Conservation (phyloP, 1,140 invertebrate species). For the Piezodorus guildinii region DNA sequence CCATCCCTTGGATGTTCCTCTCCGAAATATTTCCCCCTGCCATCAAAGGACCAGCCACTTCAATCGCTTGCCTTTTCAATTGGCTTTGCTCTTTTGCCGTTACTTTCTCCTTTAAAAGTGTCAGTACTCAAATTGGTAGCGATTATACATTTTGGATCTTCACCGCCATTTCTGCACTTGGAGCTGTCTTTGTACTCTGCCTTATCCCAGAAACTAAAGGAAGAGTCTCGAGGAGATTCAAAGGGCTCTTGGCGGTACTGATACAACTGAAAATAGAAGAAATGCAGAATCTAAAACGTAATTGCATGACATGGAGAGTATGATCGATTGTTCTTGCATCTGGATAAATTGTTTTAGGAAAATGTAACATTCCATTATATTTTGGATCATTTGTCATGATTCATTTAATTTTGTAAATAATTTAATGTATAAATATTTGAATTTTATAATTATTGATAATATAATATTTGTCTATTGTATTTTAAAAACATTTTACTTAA, state of each 20-base stretch:
- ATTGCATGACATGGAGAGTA: too few species aligned
- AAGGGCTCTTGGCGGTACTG: slow-evolving; percentile 37
- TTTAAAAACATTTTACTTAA: too few species aligned
- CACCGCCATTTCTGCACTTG: slow-evolving; percentile 52
- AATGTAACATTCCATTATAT: too few species aligned
- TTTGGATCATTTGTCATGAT: too few species aligned
- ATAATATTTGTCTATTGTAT: too few species aligned
- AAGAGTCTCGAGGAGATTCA: slow-evolving; percentile 72
- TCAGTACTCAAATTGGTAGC: slow-evolving; percentile 44
- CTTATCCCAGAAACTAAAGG: slow-evolving; percentile 84
- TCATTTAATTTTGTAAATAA: too few species aligned
- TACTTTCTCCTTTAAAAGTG: slow-evolving; percentile 58
- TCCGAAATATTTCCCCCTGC: slow-evolving; percentile 59
- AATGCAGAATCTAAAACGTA: too few species aligned
- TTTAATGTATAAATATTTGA: too few species aligned
- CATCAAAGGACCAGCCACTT: slow-evolving; percentile 60
- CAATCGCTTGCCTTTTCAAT: slow-evolving; percentile 61
- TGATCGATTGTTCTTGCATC: too few species aligned
- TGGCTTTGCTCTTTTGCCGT: slow-evolving; percentile 71
- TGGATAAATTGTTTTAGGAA: too few species aligned
- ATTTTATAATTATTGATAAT: too few species aligned
- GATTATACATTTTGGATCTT: slow-evolving; percentile 71
- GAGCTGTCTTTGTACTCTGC: slow-evolving; percentile 60
- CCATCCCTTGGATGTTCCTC: slow-evolving; percentile 70
- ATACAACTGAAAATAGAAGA: too few species aligned